Evolutionary conservation across 1,140 invertebrate genomes (phyloP).

Genomic region (Schlechtendalia chinensis): DNA sequence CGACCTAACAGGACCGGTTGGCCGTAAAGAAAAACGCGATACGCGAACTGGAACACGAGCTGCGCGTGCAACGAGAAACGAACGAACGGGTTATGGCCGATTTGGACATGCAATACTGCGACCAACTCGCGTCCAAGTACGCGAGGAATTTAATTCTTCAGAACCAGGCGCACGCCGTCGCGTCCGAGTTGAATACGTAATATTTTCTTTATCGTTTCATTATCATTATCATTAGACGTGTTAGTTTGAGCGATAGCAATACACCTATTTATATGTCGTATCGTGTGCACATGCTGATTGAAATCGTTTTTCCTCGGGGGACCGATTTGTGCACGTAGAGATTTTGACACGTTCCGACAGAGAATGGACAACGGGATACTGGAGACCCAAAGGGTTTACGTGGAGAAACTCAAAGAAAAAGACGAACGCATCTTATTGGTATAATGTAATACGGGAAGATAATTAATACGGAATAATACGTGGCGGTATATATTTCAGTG

Average conservation of each 20-base stretch:
- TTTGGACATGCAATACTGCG: neutral
- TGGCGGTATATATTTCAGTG: neutral
- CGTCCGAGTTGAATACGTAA: constrained; percentile 70
- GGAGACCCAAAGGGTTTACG: neutral
- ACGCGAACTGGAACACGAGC: neutral
- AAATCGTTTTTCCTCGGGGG: too few relatives aligned
- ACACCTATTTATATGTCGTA: too few relatives aligned
- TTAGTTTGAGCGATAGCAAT: too few relatives aligned
- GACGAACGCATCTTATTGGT: neutral
- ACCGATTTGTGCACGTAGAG: neutral
- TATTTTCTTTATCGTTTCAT: too few relatives aligned
- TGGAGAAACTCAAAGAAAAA: neutral
- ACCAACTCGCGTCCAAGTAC: constrained; percentile 58
- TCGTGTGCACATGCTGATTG: too few relatives aligned
- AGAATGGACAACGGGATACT: neutral
- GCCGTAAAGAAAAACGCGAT: neutral
- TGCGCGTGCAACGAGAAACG: neutral
- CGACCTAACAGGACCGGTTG: neutral
- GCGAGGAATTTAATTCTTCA: constrained; percentile 79
- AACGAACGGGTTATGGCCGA: too few relatives aligned
- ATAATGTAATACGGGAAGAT: too few relatives aligned
- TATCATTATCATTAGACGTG: too few relatives aligned
- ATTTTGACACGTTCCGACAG: neutral
- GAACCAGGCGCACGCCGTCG: constrained; percentile 68
- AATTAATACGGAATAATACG: too few relatives aligned